Base-by-base conservation (phyloP, 53 echinoderm and acorn worm genomes). In the Henricia sp. region DNA sequence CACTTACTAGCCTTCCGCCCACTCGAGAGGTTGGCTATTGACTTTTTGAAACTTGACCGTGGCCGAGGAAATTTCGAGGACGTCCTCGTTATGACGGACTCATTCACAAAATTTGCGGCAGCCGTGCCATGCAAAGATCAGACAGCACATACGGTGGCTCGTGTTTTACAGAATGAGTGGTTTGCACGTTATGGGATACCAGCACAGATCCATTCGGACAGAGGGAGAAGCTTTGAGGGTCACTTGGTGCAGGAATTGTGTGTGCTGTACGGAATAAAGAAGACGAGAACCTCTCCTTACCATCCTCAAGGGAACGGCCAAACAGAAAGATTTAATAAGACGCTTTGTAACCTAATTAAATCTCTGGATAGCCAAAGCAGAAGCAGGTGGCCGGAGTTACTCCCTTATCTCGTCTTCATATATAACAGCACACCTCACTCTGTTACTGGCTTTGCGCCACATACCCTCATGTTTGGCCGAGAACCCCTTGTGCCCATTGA, bases 171-270 rank as follows among this genome's bases (percentile, higher is more conserved):
- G n/a, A 68, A 85, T 51, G 52, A 24, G 25, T 89, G 77, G 84
- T 84, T 89, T n/a, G 29, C 30, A 25, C 76, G 65, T 50, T 74
- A 84, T 68, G 84, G 89, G 23, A 64, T 84, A 28, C 89, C 76
- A 14, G 28, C 34, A 6, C 42, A 84, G 20, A 84, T 89, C 37
- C 84, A 89, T 39, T 74, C 74, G 1, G 89, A 89, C 35, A 84
- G 84, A 52, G 84, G 84, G 4, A 74, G 76, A 30, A 50, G 76
- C 48, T 89, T 84, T 40, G 89, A 89, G 74, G 60, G 76, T 54
- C 74, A 75, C 16, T 23, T 84, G 53, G 52, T 89, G n/a, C 52
- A 29, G 14, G 89, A 89, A 29, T 25, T 84, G n/a, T 89, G 83
- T 21, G 6, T 43, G 1, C 37, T 89, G 51, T 73, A 74, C 55